These are phyloP conservation scores for Caenorhabditis tropicalis DNA, from an alignment of 1,140 invertebrate genomes.

Conservation along the genomic window DNA sequence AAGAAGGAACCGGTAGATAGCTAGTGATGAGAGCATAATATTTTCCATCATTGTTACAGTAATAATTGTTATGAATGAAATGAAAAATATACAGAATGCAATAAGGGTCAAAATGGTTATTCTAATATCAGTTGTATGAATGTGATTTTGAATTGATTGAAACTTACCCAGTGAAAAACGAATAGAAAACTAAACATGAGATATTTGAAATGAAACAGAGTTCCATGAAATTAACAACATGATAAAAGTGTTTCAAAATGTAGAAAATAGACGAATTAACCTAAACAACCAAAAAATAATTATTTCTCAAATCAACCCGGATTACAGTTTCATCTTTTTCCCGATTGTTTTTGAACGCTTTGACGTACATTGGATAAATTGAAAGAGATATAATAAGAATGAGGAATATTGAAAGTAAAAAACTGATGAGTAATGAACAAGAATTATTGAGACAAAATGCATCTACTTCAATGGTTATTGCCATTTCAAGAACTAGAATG, in stretches of 20 bases:
- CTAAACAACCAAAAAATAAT: neutral
- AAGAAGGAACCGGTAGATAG: neutral
- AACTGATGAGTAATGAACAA: too few relatives aligned
- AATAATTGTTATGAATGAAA: neutral
- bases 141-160: neutral
- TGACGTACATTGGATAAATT: too few relatives aligned
- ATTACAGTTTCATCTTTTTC: too few relatives aligned
- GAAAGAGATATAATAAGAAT: too few relatives aligned
- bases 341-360: too few relatives aligned
- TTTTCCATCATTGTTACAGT: neutral
- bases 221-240: neutral
- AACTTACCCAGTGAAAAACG: neutral
- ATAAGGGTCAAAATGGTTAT: neutral
- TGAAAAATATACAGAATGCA: neutral
- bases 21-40: neutral
- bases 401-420: too few relatives aligned
- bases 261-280: neutral
- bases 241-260: neutral
- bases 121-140: too few relatives aligned
- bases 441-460: too few relatives aligned
- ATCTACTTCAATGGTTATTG: too few relatives aligned
- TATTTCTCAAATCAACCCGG: too few relatives aligned
- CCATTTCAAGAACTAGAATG: too few relatives aligned
- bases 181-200: neutral
- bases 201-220: neutral